Evolutionary conservation across 2,113 vertebrate genomes (phyloP), one percentile per base, ranked within the genome.

Genomic region (Nycticebus coucang): DNA sequence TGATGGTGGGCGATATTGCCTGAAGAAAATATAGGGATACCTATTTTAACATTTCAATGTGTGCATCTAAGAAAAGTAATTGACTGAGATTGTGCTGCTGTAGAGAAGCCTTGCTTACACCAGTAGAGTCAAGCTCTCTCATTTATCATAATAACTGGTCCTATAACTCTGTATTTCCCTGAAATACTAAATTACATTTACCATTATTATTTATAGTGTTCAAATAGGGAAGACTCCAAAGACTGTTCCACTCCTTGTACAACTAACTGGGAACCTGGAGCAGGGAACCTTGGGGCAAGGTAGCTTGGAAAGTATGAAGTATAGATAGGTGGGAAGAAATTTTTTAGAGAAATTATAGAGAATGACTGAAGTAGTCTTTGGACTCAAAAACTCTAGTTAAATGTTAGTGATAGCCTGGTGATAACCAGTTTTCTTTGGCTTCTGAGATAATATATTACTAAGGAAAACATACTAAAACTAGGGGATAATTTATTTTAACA

Each of bases 401-500:
- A 28, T 72, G 0, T 62, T 26, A 22, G 5, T 60, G n/a, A 89
- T 64, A 81, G 55, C 22, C 4, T 60, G 24, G 0, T 78, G 1
- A 18, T 93, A 30, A 30, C 64, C 4, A 35, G 13, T 69, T 66
- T 83, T 50, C 45, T n/a, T 5, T 24, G 15, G 3, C 78, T 87
- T 87, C 77, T n/a, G 41, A 75, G 53, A 87, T 59, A 79, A 83
- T 17, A 15, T 79, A 11, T 57, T 80, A 28, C 13, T 71, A 35
- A 24, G 81, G 26, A 75, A 64, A 69, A 85, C 87, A 7, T 45
- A 37, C 21, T 9, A 88, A 81, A 6, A 68, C 45, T 22, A 11
- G 74, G 87, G 22, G 50, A 13, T 92, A 77, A 24, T 79, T 83
- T 66, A 15, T 21, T 60, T 83, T 78, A 55, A 11, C 87, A 72